Evolutionary conservation across 2,888 invertebrate genomes (phyloP).

Genomic region (Drosophila helvetica): DNA sequence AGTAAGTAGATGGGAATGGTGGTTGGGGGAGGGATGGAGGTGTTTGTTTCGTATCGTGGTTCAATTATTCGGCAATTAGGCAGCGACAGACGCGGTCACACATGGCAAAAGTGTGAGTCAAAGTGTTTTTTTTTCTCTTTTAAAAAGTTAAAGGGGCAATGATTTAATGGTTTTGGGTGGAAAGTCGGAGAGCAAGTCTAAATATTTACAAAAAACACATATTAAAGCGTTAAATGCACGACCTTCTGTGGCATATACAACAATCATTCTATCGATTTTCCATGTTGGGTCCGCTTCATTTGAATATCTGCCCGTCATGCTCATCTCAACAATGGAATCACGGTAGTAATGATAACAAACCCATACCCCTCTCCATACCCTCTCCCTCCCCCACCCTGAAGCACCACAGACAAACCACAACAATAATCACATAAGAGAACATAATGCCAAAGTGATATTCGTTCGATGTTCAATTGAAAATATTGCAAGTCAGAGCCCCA

Average conservation of each 20-base stretch:
- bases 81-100: constrained; percentile 40
- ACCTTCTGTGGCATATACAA: constrained; percentile 72
- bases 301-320: constrained; percentile 71
- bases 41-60: constrained; percentile 13
- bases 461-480: constrained; percentile 64
- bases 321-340: constrained; percentile 69
- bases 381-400: constrained; percentile 20
- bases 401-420: constrained; percentile 46
- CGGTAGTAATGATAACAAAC: constrained; percentile 68
- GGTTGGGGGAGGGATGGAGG: constrained; percentile 44
- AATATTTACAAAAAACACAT: constrained; percentile 63
- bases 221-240: constrained; percentile 75
- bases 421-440: constrained; percentile 60
- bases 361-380: constrained; percentile 23
- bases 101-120: constrained; percentile 44
- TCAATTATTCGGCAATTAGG: constrained; percentile 77
- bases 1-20: constrained; percentile 36
- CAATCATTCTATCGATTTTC: constrained; percentile 78
- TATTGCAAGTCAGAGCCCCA: constrained; percentile 76
- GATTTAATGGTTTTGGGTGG: neutral
- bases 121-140: constrained; percentile 2
- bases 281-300: constrained; percentile 65
- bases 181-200: constrained; percentile 46
- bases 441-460: constrained; percentile 72
- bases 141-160: neutral